Evolutionary conservation across 2,888 invertebrate genomes (phyloP), one percentile per base, ranked within the genome.

Genomic region (Nomada fucata): DNA sequence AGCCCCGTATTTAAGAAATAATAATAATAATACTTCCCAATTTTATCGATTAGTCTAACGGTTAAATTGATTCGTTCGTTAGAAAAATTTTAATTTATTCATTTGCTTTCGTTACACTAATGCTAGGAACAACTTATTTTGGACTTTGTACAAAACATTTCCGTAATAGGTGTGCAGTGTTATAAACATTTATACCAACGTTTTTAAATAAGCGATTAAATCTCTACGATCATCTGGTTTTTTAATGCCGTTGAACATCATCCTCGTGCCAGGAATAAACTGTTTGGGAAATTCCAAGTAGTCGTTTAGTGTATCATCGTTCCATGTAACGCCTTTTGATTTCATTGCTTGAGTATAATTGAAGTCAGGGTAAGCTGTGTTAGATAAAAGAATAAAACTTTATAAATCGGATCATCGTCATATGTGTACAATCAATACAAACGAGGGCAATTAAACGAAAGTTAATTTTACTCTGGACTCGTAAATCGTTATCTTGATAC

Each of bases 181-280:
- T 7, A 10, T 18, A 11, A 63, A 44, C 26, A 13, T 60, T 86
- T 79, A 91, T 74, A 90, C 90, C 15, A 91, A 80, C 5, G 88
- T 91, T 83, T 95, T 94, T 79, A 97, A 92, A 90, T 95, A 97
- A 3, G 96, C 95, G 84, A 97, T 96, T 47, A 97, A 91, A 92
- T 97, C 96, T 13, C 94, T 95, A 73, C 97, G 94, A 67, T 97
- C 96, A 29, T 95, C 92, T 52, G 94, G 94, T 91, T 96, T 97
- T 93, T 96, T 97, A 64, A 97, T 91, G 11, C 97, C 97, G 65
- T 95, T 95, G 90, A 97, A 97, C 50, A 96, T 94, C 97, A 97
- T 97, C 93, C 96, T 97, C 5, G 97, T 97, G 55, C 96, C 96
- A 0, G 96, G 96, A 88, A 97, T 96, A 93, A 95, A 96, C 91